Base-by-base conservation (phyloP, 23 tunicate species). In the Pegea sp. region DNA sequence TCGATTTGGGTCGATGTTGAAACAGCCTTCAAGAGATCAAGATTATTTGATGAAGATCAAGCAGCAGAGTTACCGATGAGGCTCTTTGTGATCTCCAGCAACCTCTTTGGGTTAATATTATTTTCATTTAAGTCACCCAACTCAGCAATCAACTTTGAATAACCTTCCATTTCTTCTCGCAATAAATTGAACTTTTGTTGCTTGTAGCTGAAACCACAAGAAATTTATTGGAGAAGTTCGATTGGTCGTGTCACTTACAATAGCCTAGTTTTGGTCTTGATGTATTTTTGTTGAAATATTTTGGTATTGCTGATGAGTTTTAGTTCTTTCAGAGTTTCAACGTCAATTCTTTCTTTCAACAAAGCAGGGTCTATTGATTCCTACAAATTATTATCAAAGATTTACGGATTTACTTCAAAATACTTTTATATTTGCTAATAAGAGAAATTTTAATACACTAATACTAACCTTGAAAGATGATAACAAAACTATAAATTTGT, bases 91-190 rank as follows among this genome's bases (percentile, higher is more conserved):
- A 63, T 66, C 46, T 90, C 86, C 58, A 90, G 73, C 22, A 78
- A 30, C 20, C 66, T 55, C 29, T 59, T 78, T 2, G 89, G 56
- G 13, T 67, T 53, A 16, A 71, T 59, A 22, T 70, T 54, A 24
- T 42, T 34, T 18, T 78, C 68, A 33, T 71, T 56, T 51, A 71
- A 50, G 31, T 90, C 94, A 42, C 74, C 90, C 27, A 90, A 62
- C 53, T 90, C 98, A 16, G 70, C 69, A 57, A 72, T 66, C 4
- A 90, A 68, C 53, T 90, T 90, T 11, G 91, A 77, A 50, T 90
- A 90, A 11, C 98, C 98, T 81, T 90, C 98, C 79, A 90, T 90
- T 51, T 90, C 98, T 38, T 90, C 98, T 53, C 98, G 98, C 0
- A 90, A 76, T 6, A 90, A 66, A 53, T 90, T 90, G 55, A 90